A percentile compares a stretch with the other conserved stretches of the same genome.
Conservation (phyloP, 1,140 invertebrate species). For the Micrasema minimum region DNA sequence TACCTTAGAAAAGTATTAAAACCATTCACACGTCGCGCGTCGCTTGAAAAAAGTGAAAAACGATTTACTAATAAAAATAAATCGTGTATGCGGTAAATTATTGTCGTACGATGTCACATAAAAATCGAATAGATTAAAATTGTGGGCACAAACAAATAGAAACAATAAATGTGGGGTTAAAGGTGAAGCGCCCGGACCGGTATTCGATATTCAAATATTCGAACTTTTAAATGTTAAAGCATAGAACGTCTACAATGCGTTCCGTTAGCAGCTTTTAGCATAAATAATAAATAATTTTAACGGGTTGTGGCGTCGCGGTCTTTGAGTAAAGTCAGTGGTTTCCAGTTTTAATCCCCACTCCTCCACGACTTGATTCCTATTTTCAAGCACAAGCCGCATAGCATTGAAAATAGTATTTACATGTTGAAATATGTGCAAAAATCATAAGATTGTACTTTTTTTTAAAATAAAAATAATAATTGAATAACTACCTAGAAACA, state of each 20-base stretch:
- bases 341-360: too few species aligned
- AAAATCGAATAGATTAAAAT: constrained; percentile 54
- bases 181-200: constrained; percentile 44
- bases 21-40: constrained; percentile 19
- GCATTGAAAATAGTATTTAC: too few species aligned
- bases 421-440: too few species aligned
- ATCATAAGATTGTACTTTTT: too few species aligned
- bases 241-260: neutral
- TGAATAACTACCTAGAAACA: too few species aligned
- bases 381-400: too few species aligned
- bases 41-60: constrained; percentile 31
- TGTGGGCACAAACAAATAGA: constrained; percentile 53
- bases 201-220: constrained; percentile 36
- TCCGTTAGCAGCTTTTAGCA: neutral
- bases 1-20: constrained; percentile 30
- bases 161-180: constrained; percentile 52
- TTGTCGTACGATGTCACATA: constrained; percentile 52
- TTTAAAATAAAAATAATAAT: too few species aligned
- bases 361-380: too few species aligned
- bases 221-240: constrained; percentile 13
- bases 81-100: constrained; percentile 53
- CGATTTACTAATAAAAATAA: constrained; percentile 51
- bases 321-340: too few species aligned
- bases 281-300: too few species aligned
- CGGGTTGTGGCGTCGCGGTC: too few species aligned